phyloP scores from a whole-genome alignment of 2,797 vertebrate genomes.

The Siniperca obscura region DNA sequence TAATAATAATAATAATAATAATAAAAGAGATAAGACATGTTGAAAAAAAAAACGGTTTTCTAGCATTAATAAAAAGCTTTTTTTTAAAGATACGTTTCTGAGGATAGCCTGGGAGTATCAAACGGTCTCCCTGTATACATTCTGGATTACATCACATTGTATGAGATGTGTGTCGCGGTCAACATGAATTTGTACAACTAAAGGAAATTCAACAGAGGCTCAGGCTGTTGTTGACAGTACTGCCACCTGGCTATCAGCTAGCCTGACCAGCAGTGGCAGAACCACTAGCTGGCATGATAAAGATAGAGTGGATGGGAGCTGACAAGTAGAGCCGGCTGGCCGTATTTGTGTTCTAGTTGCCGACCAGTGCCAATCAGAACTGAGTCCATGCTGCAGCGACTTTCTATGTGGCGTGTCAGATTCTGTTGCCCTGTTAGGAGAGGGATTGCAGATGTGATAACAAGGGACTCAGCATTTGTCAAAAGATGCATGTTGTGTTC shows the following conservation, averaged over 20 bases:
- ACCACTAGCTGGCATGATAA: slow-evolving; percentile 34
- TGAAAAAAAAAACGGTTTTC: background rate
- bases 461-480: slow-evolving; percentile 39
- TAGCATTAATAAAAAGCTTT: background rate
- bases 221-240: slow-evolving; percentile 38
- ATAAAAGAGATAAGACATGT: background rate
- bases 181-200: slow-evolving; percentile 19
- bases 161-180: slow-evolving; percentile 11
- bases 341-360: slow-evolving; percentile 51
- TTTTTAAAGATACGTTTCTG: background rate
- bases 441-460: slow-evolving; percentile 38
- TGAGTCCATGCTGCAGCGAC: slow-evolving; percentile 54
- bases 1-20: background rate
- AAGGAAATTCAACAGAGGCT: slow-evolving; percentile 16
- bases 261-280: slow-evolving; percentile 60
- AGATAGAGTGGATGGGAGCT: slow-evolving; percentile 64
- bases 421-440: slow-evolving; percentile 32
- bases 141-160: slow-evolving; percentile 19
- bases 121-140: background rate
- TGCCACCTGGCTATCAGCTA: slow-evolving; percentile 54
- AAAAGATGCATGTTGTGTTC: slow-evolving; percentile 23
- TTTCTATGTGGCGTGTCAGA: slow-evolving; percentile 48
- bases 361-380: slow-evolving; percentile 56
- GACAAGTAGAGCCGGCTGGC: slow-evolving; percentile 60
- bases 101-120: background rate